A percentile compares a stretch with the other conserved stretches of the same genome.
Conservation (phyloP, 1,140 invertebrate species). For the Oryctes rhinoceros region DNA sequence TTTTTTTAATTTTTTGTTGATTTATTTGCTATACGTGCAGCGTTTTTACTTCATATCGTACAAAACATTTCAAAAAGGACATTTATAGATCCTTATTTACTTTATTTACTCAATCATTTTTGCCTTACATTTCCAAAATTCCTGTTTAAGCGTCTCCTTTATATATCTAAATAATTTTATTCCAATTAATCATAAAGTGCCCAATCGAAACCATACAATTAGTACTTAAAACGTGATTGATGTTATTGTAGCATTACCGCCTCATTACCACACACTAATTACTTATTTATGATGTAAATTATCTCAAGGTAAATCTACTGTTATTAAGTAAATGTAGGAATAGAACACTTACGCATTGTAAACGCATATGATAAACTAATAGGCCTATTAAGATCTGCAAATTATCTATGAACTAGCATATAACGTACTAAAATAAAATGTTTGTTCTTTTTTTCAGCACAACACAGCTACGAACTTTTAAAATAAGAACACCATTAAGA, state of each 20-base stretch:
- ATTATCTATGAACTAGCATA: no score
- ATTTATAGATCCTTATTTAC: not conserved
- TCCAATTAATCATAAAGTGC: not conserved
- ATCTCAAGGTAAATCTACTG: conserved; percentile 17
- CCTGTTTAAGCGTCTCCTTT: no score
- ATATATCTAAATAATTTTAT: not conserved
- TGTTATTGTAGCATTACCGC: not conserved
- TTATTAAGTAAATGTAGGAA: not conserved
- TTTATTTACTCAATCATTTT: no score
- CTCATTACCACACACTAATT: not conserved
- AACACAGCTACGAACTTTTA: no score
- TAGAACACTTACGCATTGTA: no score
- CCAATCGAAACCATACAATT: not conserved
- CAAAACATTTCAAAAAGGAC: not conserved
- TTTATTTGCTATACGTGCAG: not conserved
- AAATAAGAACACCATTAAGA: no score
- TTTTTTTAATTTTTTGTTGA: not conserved
- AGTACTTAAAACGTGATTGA: not conserved
- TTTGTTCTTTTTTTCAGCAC: no score
- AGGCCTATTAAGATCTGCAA: no score
- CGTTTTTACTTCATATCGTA: not conserved
- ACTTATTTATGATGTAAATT: conserved; percentile 16
- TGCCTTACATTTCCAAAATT: no score
- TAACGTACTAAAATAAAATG: no score
- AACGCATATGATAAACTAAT: no score